These are phyloP conservation scores for Diuraphis noxia DNA, from an alignment of 1,140 invertebrate species.

Conservation along the genomic window DNA sequence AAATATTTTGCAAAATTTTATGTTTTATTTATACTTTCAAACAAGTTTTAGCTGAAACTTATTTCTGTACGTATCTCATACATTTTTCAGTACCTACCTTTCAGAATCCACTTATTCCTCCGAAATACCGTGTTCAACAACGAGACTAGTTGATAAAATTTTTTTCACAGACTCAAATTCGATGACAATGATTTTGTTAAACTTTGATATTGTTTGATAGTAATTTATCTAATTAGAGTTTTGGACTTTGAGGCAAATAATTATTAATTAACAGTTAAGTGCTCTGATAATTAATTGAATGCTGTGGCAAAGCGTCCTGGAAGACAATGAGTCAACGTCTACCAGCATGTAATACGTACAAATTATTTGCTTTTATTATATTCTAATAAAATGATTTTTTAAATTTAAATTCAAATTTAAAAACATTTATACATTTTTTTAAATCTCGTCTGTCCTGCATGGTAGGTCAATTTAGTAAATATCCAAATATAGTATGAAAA, in stretches of 20 bases:
- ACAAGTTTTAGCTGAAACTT: conserved; percentile 31
- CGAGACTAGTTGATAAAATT: background rate
- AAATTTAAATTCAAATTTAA: too few species aligned
- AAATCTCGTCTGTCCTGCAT: too few species aligned
- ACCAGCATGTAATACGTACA: background rate
- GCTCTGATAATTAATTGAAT: background rate
- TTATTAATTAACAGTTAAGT: background rate
- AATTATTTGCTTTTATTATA: background rate
- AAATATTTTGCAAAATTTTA: conserved; percentile 10
- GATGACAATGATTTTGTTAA: background rate
- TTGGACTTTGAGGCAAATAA: background rate
- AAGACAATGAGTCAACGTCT: background rate
- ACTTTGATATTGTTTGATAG: background rate
- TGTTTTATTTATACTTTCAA: conserved; percentile 45
- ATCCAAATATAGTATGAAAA: too few species aligned
- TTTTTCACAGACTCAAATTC: background rate
- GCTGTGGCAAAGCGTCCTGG: background rate
- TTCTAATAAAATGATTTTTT: too few species aligned
- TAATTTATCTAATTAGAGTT: background rate
- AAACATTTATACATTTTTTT: too few species aligned
- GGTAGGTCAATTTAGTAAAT: too few species aligned
- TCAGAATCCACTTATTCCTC: background rate
- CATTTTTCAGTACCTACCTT: conserved; percentile 32
- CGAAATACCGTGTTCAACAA: background rate
- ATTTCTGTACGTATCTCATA: background rate